These are phyloP conservation scores for Hirtodrosophila histrioides DNA, from an alignment of 2,888 invertebrate genomes.

Conservation along the genomic window DNA sequence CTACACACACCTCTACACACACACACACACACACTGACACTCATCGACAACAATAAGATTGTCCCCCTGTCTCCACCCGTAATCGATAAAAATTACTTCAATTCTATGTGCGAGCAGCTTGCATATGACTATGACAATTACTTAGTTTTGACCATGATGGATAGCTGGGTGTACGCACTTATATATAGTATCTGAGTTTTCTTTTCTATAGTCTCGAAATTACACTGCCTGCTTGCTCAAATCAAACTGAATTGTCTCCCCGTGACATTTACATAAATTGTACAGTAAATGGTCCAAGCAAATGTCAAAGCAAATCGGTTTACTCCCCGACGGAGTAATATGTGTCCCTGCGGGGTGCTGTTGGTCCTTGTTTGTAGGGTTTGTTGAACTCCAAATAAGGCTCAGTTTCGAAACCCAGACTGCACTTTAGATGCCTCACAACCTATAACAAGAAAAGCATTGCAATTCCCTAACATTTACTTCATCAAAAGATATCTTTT, in stretches of 20 bases:
- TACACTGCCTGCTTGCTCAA: neutral
- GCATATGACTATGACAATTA: constrained; percentile 43
- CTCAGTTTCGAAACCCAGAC: no score
- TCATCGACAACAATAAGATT: constrained; percentile 13
- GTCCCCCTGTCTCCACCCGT: neutral
- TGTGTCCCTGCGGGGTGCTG: no score
- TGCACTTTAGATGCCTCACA: no score
- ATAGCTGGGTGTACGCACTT: constrained; percentile 13
- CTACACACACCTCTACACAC: constrained; percentile 1
- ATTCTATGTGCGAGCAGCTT: constrained; percentile 28
- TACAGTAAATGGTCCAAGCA: neutral
- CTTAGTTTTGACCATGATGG: constrained; percentile 33
- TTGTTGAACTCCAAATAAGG: no score
- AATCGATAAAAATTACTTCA: constrained; percentile 63
- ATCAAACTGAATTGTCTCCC: constrained; percentile 8
- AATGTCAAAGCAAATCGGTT: constrained; percentile 13
- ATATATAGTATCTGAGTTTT: neutral
- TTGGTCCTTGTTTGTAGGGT: no score
- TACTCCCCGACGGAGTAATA: no score
- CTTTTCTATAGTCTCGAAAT: neutral
- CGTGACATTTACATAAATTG: constrained; percentile 17
- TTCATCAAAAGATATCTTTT: no score
- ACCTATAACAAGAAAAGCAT: no score
- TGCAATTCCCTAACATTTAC: no score
- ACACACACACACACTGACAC: constrained; percentile 4